phyloP scores from a whole-genome alignment of 35 echinoderm and acorn worm genomes.

The Chiridota heheva region DNA sequence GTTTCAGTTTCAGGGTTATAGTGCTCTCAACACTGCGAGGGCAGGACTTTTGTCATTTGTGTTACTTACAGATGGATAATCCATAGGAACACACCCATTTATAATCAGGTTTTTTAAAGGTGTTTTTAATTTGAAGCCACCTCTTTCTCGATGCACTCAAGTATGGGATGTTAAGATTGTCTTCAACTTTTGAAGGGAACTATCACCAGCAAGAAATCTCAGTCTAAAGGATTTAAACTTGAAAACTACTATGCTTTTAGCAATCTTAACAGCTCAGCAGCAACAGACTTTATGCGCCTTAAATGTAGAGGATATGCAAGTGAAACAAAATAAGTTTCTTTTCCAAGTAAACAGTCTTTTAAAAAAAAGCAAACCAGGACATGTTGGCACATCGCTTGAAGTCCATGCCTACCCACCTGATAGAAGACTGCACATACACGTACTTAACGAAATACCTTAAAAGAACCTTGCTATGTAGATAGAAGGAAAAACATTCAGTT shows the following conservation, averaged over 20 bases:
- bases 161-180: slow-evolving; percentile 73
- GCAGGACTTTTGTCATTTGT: slow-evolving; percentile 32
- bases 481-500: slow-evolving; percentile 11
- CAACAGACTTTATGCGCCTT: slow-evolving; percentile 45
- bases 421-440: too few species aligned
- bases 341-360: slow-evolving; percentile 15
- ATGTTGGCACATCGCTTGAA: not conserved
- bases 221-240: slow-evolving; percentile 49
- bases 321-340: not conserved
- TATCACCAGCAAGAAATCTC: slow-evolving; percentile 30
- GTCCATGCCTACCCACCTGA: slow-evolving; percentile 11
- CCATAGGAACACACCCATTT: slow-evolving; percentile 34
- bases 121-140: slow-evolving; percentile 42
- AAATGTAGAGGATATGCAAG: slow-evolving; percentile 31
- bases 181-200: slow-evolving; percentile 22
- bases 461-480: not conserved
- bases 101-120: slow-evolving; percentile 46
- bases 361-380: slow-evolving; percentile 27
- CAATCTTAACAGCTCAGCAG: slow-evolving; percentile 42
- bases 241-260: slow-evolving; percentile 55
- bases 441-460: not conserved
- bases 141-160: slow-evolving; percentile 36
- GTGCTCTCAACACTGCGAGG: slow-evolving; percentile 43
- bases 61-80: not conserved
- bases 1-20: slow-evolving; percentile 17